phyloP scores from a whole-genome alignment of 2,113 vertebrate genomes.

The Cyphomyrus discorhynchus region DNA sequence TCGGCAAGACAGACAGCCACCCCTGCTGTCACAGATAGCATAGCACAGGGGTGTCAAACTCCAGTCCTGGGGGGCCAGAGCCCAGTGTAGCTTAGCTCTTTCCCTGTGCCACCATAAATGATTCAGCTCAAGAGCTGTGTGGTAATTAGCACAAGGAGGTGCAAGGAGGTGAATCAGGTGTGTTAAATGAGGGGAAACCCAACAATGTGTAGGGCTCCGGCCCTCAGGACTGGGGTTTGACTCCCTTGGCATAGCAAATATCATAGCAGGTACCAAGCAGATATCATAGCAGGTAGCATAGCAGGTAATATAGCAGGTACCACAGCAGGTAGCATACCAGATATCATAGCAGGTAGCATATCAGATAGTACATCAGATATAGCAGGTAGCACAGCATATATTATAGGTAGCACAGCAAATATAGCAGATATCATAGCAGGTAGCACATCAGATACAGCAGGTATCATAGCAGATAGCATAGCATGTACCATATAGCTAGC shows the following conservation, averaged over 20 bases:
- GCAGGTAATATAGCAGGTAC: background rate
- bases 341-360: too few relatives aligned
- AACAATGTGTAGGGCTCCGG: too few relatives aligned
- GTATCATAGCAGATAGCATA: background rate
- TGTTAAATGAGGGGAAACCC: too few relatives aligned
- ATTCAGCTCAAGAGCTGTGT: too few relatives aligned
- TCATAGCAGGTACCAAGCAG: too few relatives aligned
- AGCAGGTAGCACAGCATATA: background rate
- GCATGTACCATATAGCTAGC: background rate
- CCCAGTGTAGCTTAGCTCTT: too few relatives aligned
- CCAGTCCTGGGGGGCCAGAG: too few relatives aligned
- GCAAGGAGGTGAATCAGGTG: too few relatives aligned
- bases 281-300: background rate
- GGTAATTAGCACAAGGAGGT: too few relatives aligned
- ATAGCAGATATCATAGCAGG: background rate
- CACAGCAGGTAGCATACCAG: background rate
- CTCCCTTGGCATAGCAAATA: too few relatives aligned
- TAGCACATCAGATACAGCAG: background rate
- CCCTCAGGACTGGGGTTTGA: too few relatives aligned
- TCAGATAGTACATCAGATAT: background rate
- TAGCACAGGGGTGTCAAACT: background rate
- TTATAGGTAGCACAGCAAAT: background rate
- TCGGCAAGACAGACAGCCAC: background rate
- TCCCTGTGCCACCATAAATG: too few relatives aligned
- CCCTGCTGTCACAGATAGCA: background rate